Base-by-base conservation (phyloP, 2,888 invertebrate genomes). In the Tanypteryx hageni region DNA sequence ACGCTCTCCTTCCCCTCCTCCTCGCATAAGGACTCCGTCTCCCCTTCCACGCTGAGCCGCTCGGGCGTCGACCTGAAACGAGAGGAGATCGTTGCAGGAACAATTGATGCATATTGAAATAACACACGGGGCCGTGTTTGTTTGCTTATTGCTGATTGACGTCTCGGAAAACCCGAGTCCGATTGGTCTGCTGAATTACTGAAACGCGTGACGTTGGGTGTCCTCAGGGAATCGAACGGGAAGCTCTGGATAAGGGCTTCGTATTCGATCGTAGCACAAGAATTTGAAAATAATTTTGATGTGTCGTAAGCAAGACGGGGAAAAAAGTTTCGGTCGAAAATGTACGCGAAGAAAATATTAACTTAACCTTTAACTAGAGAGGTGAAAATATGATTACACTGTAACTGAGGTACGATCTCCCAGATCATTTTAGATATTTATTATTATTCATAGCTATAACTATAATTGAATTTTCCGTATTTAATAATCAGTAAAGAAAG, bases 1-100 rank as follows among this genome's bases (percentile, higher is more conserved):
- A 14, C 86, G 9, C 64, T 64, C n/a, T 89, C 61, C 89, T 89
- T 64, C n/a, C 64, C 89, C 10, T 89, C 89, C 27, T 68, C 89
- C n/a, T 89, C 89, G 64, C 64, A 64, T 64, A 64, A 64, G 44
- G 89, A 89, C 44, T 44, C 89, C 89, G 22, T 18, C n/a, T 89
- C 59, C 64, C 89, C 64, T 61, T 85, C 85, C 57, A 85, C 59
- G 86, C 27, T 86, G 61, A 58, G 61, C 59, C 61, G 31, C 58
- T 44, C 64, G 89, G 89, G 89, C 89, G 89, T 89, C 89, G 89
- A 89, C 89, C 89, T 89, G 89, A n/a, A 86, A 86, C 61, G 61
- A 61, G 31, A 27, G 64, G 89, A 89, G 89, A 89, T 64, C 59
- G 64, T 64, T 76, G 22, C 61, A 61, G 64, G 89, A 76, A 76